These are phyloP conservation scores for Nannobrachium achirus DNA, from an alignment of 2,113 vertebrate genomes.

Conservation along the genomic window DNA sequence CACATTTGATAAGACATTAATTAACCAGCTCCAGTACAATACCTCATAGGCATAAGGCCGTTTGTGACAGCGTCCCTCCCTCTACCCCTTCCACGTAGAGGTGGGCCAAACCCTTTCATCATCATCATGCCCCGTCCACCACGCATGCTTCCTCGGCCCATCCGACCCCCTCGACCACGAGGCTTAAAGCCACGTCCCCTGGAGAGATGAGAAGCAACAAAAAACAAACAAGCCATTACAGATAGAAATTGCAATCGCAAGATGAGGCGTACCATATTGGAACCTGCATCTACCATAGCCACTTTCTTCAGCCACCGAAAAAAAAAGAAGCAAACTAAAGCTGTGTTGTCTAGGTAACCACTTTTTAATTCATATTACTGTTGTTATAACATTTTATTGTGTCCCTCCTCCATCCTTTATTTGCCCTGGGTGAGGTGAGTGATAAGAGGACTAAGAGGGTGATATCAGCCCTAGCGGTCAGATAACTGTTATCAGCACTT, in stretches of 20 bases:
- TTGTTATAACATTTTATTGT: too few species aligned
- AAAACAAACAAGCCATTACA: neutral
- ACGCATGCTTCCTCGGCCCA: slow-evolving; percentile 62
- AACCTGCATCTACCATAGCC: neutral
- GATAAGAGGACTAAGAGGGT: too few species aligned
- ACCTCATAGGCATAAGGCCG: slow-evolving; percentile 80
- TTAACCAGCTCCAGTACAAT: neutral
- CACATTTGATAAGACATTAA: neutral
- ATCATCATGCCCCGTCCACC: slow-evolving; percentile 66
- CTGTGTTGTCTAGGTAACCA: too few species aligned
- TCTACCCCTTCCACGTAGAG: slow-evolving; percentile 67
- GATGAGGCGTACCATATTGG: too few species aligned
- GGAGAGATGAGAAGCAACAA: slow-evolving; percentile 6
- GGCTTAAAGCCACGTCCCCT: slow-evolving; percentile 66
- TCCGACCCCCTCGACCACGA: slow-evolving; percentile 62
- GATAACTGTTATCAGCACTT: too few species aligned
- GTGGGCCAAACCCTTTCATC: slow-evolving; percentile 73
- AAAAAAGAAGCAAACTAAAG: neutral
- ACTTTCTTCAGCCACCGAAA: neutral
- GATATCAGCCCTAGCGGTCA: too few species aligned
- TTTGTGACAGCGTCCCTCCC: slow-evolving; percentile 69
- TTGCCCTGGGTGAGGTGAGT: too few species aligned
- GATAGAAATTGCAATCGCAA: too few species aligned
- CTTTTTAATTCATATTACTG: too few species aligned
- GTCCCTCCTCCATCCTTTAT: too few species aligned